Base-by-base conservation (phyloP, 2,113 vertebrate genomes). In the Nyctibius bracteatus region DNA sequence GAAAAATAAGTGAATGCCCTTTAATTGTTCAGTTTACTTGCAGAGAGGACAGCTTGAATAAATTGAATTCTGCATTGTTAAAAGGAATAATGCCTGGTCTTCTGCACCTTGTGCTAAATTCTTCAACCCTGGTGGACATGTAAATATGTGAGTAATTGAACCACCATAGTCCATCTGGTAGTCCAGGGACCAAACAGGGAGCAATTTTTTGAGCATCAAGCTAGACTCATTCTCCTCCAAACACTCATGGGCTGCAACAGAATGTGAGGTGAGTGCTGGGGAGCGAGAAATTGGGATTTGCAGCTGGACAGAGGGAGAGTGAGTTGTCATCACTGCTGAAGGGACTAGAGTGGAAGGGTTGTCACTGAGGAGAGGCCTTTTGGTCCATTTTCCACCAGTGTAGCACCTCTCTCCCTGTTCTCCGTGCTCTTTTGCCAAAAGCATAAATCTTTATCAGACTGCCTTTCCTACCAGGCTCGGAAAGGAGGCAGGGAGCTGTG, bases 1-100 rank as follows among this genome's bases (percentile, higher is more conserved):
- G 90, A 97, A 97, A 97, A 97, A 94, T 94, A 97, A 98, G 91
- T 91, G 88, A 97, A 85, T 96, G 85, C 92, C 89, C 96, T 97
- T 97, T 97, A 97, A 97, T 91, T 93, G 97, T 97, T 97, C 95
- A 72, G 72, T 94, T 96, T 90, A 94, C 90, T 71, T 86, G 63
- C 94, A 92, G 73, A 94, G 71, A 92, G 52, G 86, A 96, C 63
- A 94, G 67, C 58, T 82, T 92, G 79, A 85, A 92, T 90, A 97
- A 97, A 96, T 72, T 63, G 91, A 94, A 51, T 94, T 87, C 65
- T 44, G 41, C 10, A 61, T 73, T 91, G 18, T 80, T 95, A 79
- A 84, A 90, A 91, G 24, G 14, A 92, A 49, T 74, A 74, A 59
- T 79, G 11, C 16, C 44, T 1, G 0, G 25, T 46, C 24, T 52